Percentiles rank a stretch among this genome's conserved stretches.
Conservation (phyloP, 2,113 vertebrate species). For the Bucco capensis region DNA sequence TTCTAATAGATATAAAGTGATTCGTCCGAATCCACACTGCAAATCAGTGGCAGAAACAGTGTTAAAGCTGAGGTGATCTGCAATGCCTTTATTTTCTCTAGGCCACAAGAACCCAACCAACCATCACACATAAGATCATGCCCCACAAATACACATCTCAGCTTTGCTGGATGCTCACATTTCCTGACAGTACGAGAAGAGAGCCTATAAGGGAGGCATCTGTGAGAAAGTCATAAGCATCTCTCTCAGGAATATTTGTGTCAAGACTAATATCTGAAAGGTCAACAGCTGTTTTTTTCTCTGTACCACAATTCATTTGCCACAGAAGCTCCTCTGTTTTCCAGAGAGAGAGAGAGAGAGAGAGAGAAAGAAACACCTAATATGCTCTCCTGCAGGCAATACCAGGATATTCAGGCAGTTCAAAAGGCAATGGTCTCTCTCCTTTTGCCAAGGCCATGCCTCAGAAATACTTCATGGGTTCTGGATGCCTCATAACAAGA, state of each 20-base stretch:
- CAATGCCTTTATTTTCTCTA: neutral
- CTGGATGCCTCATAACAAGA: neutral
- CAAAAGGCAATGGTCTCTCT: neutral
- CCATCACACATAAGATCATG: neutral
- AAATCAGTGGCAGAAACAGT: neutral
- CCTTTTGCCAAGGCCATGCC: neutral
- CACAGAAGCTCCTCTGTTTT: neutral
- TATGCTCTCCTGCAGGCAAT: neutral
- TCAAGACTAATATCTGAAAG: neutral
- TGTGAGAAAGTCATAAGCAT: neutral
- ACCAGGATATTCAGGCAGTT: neutral
- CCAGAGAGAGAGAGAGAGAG: neutral
- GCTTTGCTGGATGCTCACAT: neutral
- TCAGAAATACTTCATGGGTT: neutral
- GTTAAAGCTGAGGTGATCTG: neutral
- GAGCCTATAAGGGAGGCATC: neutral
- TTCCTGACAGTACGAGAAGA: neutral
- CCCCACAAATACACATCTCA: neutral
- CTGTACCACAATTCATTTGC: neutral
- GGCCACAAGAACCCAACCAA: neutral
- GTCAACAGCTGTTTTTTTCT: neutral
- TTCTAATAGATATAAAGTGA: neutral
- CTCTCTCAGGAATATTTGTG: neutral
- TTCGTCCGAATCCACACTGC: neutral
- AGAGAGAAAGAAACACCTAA: neutral